Evolutionary conservation across 2,797 vertebrate genomes (phyloP), one percentile per base, ranked within the genome.

Genomic region (Sebastes oblongus): DNA sequence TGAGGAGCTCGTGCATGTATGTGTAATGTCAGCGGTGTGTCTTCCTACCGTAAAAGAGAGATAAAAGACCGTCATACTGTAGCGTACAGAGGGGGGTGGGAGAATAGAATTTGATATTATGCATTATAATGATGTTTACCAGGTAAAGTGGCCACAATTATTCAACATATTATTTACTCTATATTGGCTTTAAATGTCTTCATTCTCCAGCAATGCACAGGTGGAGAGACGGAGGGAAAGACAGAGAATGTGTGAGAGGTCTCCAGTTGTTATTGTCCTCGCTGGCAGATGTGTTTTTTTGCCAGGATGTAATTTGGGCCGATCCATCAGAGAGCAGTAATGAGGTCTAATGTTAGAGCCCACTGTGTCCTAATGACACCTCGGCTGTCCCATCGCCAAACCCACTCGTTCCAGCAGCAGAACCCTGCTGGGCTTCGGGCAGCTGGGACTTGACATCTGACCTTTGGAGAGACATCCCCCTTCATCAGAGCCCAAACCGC

Each of bases 271-370:
- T 91, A 87, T 88, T 81, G 88, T 90, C 77, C 78, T 84, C 42
- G n/a, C 66, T 66, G 30, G 78, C 80, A 89, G 87, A 88, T 89
- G 85, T 62, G 64, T 24, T 55, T 80, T 77, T 86, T 46, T 87
- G 84, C 88, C 86, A 91, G 91, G 91, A 72, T 92, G 86, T 92
- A 92, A 94, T 95, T 92, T 93, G 84, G 89, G 78, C 74, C 81
- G 78, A 93, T 95, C 93, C 81, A 91, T 95, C 94, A 94, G 81
- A 86, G 89, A 86, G 82, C 92, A 71, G 86, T 95, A 95, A 96
- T 94, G 91, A 95, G 90, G 90, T 92, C 91, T 95, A 94, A 95
- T 95, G 92, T 86, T 91, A 92, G 92, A 87, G 88, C 90, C 94
- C 90, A 84, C 88, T 88, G 92, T 73, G 92, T 86, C 90, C 92